A percentile compares a stretch with the other conserved stretches of the same genome.
Conservation (phyloP, 2,113 vertebrate genomes). For the Nesogale talazaci region DNA sequence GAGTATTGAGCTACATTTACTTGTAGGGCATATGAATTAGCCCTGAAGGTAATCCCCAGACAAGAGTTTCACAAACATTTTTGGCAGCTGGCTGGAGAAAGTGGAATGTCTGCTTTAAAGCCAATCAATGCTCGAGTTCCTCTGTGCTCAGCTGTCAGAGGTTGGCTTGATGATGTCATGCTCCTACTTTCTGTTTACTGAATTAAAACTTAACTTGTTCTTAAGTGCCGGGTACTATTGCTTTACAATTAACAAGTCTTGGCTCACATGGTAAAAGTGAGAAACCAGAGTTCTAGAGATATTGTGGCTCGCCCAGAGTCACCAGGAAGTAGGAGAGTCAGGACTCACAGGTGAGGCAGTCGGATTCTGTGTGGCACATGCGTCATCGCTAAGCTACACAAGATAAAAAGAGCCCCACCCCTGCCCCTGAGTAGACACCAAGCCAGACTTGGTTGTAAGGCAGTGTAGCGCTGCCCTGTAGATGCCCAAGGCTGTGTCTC, state of each 20-base stretch:
- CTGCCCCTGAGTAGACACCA: no score
- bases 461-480: no score
- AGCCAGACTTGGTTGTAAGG: no score
- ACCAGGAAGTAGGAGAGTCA: background rate
- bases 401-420: no score
- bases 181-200: background rate
- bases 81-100: background rate
- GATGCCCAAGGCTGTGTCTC: no score
- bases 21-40: background rate
- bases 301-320: background rate
- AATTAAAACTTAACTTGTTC: background rate
- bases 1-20: constrained; percentile 20
- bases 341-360: background rate
- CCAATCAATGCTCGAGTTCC: background rate
- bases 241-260: constrained; percentile 8
- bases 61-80: constrained; percentile 6
- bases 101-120: background rate
- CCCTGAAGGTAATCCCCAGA: background rate
- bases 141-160: background rate
- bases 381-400: background rate
- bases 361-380: background rate
- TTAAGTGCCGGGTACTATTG: background rate
- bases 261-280: background rate
- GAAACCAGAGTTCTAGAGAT: background rate
- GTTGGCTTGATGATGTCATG: background rate